Base-by-base conservation (phyloP, 2,113 vertebrate genomes). In the Felis chaus region DNA sequence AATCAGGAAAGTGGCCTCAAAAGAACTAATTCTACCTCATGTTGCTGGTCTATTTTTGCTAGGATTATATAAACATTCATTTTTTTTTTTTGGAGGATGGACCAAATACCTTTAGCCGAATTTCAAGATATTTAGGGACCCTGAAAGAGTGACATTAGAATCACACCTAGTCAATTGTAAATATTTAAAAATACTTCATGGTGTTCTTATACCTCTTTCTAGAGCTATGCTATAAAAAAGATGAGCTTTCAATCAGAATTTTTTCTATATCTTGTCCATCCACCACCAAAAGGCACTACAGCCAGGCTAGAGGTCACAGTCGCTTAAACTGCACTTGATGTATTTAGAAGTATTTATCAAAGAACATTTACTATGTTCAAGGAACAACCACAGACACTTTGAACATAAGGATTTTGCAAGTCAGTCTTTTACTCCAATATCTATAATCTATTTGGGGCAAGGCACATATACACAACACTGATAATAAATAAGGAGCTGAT, bases 291-390 rank as follows among this genome's bases (percentile, higher is more conserved):
- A n/a, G 6, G 16, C 27, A 79, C 3, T 66, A 19, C 16, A 91
- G 88, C 31, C 31, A 94, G 31, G 45, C 3, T 71, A 91, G 57
- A 94, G 73, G 86, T 63, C 68, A 92, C 18, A 16, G 50, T 63
- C 68, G 78, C 39, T 65, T 93, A 66, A 80, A 91, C 65, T 85
- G 53, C 39, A 89, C 45, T 85, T 73, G 41, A 65, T 79, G n/a
- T 69, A 83, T 82, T 97, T 93, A 89, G n/a, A 89, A 41, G 84
- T 63, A 63, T 73, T 92, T 92, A 39, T 48, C 41, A 91, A 98
- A 5, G 25, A 57, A 29, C 23, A n/a, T 31, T 96, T 69, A 41
- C 31, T 87, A 36, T 73, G 21, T 84, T 88, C 36, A 82, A 73
- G 92, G 8, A 93, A 82, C 1, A 85, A 27, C 13, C 78, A 31